phyloP scores from a whole-genome alignment of 23 tunicate genomes.

The Styela plicata region DNA sequence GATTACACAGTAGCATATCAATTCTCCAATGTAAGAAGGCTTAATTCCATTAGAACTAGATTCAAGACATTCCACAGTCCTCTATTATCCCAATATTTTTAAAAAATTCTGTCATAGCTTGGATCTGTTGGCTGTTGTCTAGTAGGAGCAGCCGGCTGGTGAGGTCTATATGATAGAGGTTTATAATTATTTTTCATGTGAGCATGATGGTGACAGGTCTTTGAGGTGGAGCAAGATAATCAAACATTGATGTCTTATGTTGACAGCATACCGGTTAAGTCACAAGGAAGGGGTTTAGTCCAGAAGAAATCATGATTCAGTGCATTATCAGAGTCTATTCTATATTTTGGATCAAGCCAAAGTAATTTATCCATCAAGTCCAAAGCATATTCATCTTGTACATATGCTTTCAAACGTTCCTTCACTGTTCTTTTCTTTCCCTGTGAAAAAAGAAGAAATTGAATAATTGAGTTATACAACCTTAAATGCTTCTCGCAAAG shows the following conservation, averaged over 20 bases:
- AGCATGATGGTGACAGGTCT: constrained; percentile 38
- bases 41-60: no score
- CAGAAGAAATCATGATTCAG: constrained; percentile 98
- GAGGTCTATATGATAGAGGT: constrained; percentile 29
- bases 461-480: no score
- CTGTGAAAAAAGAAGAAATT: constrained; percentile 11
- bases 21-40: no score
- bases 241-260: constrained; percentile 94
- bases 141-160: constrained; percentile 33
- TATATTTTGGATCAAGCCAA: constrained; percentile 82
- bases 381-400: constrained; percentile 85
- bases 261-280: constrained; percentile 68
- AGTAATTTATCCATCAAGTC: constrained; percentile 87
- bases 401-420: constrained; percentile 80
- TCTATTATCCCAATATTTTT: constrained; percentile 7
- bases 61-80: no score
- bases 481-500: no score
- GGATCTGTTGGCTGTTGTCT: constrained; percentile 87
- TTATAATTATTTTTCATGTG: constrained; percentile 32
- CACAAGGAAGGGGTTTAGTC: constrained; percentile 95
- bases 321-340: constrained; percentile 95
- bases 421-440: constrained; percentile 81
- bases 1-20: no score
- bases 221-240: constrained; percentile 90
- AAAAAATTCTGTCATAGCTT: constrained; percentile 84